Evolutionary conservation across 2,888 invertebrate genomes (phyloP).

Genomic region (Eristalis pertinax): DNA sequence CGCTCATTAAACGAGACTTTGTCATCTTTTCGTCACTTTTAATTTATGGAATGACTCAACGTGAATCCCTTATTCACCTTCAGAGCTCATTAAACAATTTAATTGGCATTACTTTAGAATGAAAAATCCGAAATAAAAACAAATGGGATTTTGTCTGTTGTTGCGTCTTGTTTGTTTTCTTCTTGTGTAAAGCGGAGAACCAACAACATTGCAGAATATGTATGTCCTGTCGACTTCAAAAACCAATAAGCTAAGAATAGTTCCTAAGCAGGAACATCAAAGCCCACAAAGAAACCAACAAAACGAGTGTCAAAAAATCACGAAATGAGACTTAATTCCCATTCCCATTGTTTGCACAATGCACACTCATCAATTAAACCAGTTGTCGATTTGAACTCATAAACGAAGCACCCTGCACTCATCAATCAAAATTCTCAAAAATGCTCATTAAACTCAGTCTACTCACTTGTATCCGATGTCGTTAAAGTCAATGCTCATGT

Average conservation of each 20-base stretch:
- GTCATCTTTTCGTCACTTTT: background rate
- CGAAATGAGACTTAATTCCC: background rate
- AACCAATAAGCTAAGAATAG: too few species aligned
- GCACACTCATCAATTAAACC: background rate
- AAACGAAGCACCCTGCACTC: background rate
- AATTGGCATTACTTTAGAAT: too few species aligned
- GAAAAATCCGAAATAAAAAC: too few species aligned
- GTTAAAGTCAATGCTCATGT: conserved; percentile 82
- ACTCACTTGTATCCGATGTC: conserved; percentile 85
- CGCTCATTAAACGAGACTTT: background rate
- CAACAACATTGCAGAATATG: too few species aligned
- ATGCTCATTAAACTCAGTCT: background rate
- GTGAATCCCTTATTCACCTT: background rate
- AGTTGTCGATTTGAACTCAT: background rate
- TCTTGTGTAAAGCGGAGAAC: too few species aligned
- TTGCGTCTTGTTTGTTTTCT: too few species aligned
- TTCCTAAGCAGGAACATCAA: too few species aligned
- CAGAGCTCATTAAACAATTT: background rate
- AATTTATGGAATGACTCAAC: background rate
- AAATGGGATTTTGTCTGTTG: too few species aligned
- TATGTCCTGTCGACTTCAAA: too few species aligned
- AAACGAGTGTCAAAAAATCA: background rate
- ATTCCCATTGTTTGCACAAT: background rate
- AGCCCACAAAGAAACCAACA: background rate
- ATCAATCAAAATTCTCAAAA: background rate